Percentiles rank a stretch among this genome's conserved stretches.
These are phyloP conservation scores for Flexamia atlantica DNA, from an alignment of 2,888 invertebrate genomes.

Conservation along the genomic window DNA sequence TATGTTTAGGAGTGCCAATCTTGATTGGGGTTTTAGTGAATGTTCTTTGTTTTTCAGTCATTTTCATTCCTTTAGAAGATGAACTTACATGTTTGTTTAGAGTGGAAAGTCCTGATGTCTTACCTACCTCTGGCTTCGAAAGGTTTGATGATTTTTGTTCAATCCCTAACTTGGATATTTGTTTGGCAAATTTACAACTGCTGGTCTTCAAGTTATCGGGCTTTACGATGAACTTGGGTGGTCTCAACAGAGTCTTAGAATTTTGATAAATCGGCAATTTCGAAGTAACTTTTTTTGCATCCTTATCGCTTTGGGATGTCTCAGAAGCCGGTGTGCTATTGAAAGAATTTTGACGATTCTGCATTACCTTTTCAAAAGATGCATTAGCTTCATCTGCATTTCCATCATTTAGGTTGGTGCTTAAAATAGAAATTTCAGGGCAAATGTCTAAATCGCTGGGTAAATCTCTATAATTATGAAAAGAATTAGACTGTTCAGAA, in stretches of 20 bases:
- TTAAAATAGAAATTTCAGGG: not conserved
- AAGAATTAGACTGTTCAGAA: not conserved
- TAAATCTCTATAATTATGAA: not conserved
- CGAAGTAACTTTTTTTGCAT: not conserved
- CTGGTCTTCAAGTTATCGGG: not conserved
- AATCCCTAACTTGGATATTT: not conserved
- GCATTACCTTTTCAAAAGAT: not conserved
- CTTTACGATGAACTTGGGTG: not conserved
- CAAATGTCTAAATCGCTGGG: not conserved
- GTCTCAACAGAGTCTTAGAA: not conserved
- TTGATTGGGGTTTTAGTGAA: not conserved
- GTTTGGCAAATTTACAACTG: slow-evolving; percentile 2
- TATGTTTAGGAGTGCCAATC: not conserved
- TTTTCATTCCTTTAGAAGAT: not conserved
- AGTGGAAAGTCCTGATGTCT: not conserved
- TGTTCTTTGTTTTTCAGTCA: not conserved
- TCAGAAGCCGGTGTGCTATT: not conserved
- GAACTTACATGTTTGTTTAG: not conserved
- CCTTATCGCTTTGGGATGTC: not conserved
- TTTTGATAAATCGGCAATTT: not conserved
- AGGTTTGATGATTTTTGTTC: not conserved
- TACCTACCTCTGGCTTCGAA: not conserved
- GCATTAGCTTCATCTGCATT: not conserved
- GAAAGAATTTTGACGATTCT: not conserved
- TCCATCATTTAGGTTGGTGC: not conserved